These are phyloP conservation scores for Drosophila diplacantha DNA, from an alignment of 2,888 invertebrate species.

Conservation along the genomic window DNA sequence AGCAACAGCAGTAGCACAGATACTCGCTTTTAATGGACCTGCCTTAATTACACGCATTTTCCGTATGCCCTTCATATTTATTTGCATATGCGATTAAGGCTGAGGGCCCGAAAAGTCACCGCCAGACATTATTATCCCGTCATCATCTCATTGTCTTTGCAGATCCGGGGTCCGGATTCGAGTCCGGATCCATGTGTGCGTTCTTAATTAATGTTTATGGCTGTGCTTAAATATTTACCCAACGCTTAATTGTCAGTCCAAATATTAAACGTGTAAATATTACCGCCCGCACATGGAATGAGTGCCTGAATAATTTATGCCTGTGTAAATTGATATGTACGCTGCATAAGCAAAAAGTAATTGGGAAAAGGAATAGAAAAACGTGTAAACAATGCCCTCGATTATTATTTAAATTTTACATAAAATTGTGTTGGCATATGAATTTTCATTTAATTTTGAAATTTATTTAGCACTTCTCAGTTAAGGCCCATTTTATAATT, in stretches of 20 bases:
- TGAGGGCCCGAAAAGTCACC: slow-evolving; percentile 9
- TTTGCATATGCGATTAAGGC: slow-evolving; percentile 38
- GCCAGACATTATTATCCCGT: slow-evolving; percentile 27
- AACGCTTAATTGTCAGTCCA: slow-evolving; percentile 43
- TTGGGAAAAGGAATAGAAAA: slow-evolving; percentile 20
- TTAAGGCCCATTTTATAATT: neutral
- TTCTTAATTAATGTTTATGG: slow-evolving; percentile 50
- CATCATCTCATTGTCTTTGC: slow-evolving; percentile 12
- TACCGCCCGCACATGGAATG: slow-evolving; percentile 10
- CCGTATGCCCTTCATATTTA: slow-evolving; percentile 15
- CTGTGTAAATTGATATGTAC: slow-evolving; percentile 39
- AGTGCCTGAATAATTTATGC: slow-evolving; percentile 42
- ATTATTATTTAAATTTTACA: slow-evolving; percentile 16
- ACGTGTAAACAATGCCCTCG: slow-evolving; percentile 19
- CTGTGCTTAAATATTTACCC: slow-evolving; percentile 42
- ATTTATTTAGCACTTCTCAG: neutral
- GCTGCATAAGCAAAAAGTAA: slow-evolving; percentile 30
- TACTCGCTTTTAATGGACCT: slow-evolving; percentile 32
- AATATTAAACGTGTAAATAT: slow-evolving; percentile 46
- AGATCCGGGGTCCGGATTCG: slow-evolving; percentile 10
- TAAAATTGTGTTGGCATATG: neutral
- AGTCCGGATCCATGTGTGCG: slow-evolving; percentile 19
- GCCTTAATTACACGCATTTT: slow-evolving; percentile 35
- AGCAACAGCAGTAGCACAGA: slow-evolving; percentile 7
- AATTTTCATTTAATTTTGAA: slow-evolving; percentile 11